Conservation (phyloP, 2,888 invertebrate genomes). For the Callimorpha dominula region DNA sequence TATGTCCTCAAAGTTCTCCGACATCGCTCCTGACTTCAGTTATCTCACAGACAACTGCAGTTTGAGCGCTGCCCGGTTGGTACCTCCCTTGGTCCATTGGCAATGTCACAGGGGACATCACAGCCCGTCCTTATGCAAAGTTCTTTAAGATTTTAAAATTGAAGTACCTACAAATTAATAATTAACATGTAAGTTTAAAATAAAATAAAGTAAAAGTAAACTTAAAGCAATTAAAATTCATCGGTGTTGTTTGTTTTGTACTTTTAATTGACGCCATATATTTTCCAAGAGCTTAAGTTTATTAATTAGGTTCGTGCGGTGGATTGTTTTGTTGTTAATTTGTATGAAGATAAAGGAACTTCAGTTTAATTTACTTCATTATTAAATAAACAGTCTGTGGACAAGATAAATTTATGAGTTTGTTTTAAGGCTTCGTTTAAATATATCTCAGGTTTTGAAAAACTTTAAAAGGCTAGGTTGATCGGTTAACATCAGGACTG, state of each 20-base stretch:
- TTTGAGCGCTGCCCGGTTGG: no score
- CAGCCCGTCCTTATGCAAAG: no score
- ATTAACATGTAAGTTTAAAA: conserved; percentile 5
- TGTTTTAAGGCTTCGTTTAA: neutral
- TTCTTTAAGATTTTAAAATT: neutral
- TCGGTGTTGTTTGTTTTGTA: conserved; percentile 43
- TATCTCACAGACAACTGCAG: no score
- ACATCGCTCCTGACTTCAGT: no score
- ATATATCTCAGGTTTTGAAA: neutral
- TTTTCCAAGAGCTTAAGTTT: conserved; percentile 30
- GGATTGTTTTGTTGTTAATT: conserved; percentile 34
- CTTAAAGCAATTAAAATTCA: conserved; percentile 46
- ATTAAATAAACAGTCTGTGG: neutral
- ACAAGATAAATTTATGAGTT: neutral
- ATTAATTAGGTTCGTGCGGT: conserved; percentile 40
- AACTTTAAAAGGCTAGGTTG: no score
- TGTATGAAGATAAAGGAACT: conserved; percentile 20
- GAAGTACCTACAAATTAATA: neutral
- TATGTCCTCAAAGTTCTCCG: no score
- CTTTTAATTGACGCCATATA: conserved; percentile 39
- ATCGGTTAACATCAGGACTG: no score
- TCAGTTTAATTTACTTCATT: conserved; percentile 8
- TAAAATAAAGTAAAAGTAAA: conserved; percentile 28
- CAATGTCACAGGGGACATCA: no score
- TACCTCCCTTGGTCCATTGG: no score